Base-by-base conservation (phyloP, 2,888 invertebrate species). In the Zelleria hepariella region DNA sequence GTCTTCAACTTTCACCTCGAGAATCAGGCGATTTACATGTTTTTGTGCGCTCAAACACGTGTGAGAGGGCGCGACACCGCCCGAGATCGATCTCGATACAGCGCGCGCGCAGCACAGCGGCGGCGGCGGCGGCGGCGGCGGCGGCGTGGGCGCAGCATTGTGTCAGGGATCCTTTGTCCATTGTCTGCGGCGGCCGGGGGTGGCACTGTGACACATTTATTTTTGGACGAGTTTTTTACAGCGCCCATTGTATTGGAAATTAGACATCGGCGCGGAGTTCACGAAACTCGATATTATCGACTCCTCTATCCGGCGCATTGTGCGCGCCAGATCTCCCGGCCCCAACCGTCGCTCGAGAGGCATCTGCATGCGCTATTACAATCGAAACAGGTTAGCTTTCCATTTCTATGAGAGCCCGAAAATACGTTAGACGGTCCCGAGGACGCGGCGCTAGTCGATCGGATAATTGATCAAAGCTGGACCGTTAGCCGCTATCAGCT, bases 171-270 rank as follows among this genome's bases (percentile, higher is more conserved):
- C 77, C 80, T 85, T 84, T 82, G 86, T 83, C 75, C 86, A 86
- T 87, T 86, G 86, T 88, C 72, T 81, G 80, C 72, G 69, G 67
- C 67, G 72, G 70, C 70, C 61, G 80, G 80, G 86, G 87, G 87
- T 87, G 86, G 85, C 85, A 77, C 85, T 85, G 84, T 82, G 87
- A 87, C 87, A 87, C 86, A 85, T 86, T 86, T 86, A 85, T 86
- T 85, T 83, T 80, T 63, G 76, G 81, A 80, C 80, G 74, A 80
- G 77, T 85, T 86, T 86, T 87, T 86, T 84, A 82, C 77, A 66
- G 73, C 74, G 72, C 75, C 84, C 85, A 87, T 88, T 88, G 87
- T 88, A 82, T 86, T 85, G 82, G 75, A 82, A 85, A 86, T 86
- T 84, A 86, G 84, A 86, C 82, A 83, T 81, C 78, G 82, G 74